Evolutionary conservation across 1,140 invertebrate species (phyloP).

Genomic region (Bradynema listronoti): DNA sequence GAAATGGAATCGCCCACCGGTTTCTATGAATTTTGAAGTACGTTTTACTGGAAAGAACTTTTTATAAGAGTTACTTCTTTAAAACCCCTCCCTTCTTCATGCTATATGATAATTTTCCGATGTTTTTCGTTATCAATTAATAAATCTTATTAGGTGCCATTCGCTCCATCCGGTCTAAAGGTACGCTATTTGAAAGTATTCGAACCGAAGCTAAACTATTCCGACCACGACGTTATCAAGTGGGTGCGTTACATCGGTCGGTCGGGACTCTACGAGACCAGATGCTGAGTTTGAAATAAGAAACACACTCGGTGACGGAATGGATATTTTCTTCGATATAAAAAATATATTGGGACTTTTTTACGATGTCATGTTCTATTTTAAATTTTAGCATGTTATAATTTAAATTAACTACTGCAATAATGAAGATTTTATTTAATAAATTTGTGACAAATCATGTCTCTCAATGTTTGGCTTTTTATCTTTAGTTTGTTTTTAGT

Average conservation of each 20-base stretch:
- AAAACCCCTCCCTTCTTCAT: conserved; percentile 1
- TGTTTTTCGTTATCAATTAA: conserved; percentile 12
- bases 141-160: conserved; percentile 66
- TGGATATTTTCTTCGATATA: too few species aligned
- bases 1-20: conserved; percentile 99
- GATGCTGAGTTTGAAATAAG: conserved; percentile 69
- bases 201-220: conserved; percentile 98
- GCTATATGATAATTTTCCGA: background rate
- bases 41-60: conserved; percentile 5
- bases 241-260: conserved; percentile 99
- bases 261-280: conserved; percentile 95
- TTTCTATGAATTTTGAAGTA: conserved; percentile 99
- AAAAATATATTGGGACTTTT: too few species aligned
- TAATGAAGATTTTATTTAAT: too few species aligned
- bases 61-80: background rate
- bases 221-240: conserved; percentile 99
- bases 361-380: too few species aligned
- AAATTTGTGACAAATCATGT: too few species aligned
- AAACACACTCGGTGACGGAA: background rate
- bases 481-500: too few species aligned
- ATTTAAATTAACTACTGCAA: too few species aligned
- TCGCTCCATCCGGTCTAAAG: conserved; percentile 95
- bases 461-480: too few species aligned
- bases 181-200: conserved; percentile 99
- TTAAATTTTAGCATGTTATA: too few species aligned